These are phyloP conservation scores for Geococcyx californianus DNA, from an alignment of 2,113 vertebrate species.

Conservation along the genomic window DNA sequence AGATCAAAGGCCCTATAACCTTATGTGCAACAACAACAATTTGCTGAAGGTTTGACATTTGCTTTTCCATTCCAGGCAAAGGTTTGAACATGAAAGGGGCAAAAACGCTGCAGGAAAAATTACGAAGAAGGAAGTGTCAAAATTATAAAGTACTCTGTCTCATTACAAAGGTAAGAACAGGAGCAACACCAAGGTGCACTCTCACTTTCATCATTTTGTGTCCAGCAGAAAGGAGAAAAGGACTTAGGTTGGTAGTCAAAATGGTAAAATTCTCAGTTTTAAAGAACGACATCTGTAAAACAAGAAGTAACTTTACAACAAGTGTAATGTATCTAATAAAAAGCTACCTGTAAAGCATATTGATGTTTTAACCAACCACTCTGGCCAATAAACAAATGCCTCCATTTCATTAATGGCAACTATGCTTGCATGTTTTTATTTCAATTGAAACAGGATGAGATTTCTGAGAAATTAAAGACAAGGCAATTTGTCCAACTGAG, in stretches of 20 bases:
- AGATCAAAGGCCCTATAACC: background rate
- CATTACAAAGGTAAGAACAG: background rate
- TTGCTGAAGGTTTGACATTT: background rate
- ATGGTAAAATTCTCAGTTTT: background rate
- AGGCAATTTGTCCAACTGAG: background rate
- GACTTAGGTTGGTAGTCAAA: background rate
- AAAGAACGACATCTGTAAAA: background rate
- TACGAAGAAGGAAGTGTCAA: background rate
- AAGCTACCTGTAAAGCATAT: background rate
- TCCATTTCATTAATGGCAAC: background rate
- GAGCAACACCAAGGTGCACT: background rate
- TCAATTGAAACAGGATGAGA: background rate
- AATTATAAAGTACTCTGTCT: background rate
- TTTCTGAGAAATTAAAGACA: background rate
- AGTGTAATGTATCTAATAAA: background rate
- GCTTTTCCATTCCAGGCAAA: background rate
- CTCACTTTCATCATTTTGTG: background rate
- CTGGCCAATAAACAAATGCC: background rate
- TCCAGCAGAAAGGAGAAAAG: background rate
- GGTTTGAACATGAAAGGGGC: background rate
- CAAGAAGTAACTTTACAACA: background rate
- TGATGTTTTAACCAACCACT: background rate
- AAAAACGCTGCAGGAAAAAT: background rate
- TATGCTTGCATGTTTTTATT: background rate
- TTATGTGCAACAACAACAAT: background rate